A percentile compares a stretch with the other conserved stretches of the same genome.
phyloP scores from a whole-genome alignment of 2,797 vertebrate genomes.

The Oreonectes daqikongensis region DNA sequence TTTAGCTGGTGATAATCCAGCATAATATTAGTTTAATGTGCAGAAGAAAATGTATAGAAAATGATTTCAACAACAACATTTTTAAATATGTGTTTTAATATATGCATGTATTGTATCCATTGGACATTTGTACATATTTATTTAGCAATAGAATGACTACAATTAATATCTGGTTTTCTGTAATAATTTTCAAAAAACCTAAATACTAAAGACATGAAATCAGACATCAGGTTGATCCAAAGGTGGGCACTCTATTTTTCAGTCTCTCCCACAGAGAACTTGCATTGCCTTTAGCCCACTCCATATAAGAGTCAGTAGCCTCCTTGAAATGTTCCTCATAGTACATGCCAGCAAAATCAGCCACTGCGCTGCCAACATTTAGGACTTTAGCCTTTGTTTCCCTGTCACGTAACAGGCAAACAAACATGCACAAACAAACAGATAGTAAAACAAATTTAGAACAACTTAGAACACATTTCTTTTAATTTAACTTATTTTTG shows the following conservation, averaged over 20 bases:
- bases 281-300: conserved; percentile 62
- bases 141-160: background rate
- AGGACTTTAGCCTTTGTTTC: conserved; percentile 53
- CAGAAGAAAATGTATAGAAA: background rate
- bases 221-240: background rate
- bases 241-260: conserved; percentile 37
- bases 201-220: background rate
- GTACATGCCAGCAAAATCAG: conserved; percentile 57
- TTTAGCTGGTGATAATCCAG: background rate
- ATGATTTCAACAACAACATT: background rate
- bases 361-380: conserved; percentile 1
- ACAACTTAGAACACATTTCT: background rate
- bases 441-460: background rate
- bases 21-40: background rate
- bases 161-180: background rate
- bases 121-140: background rate
- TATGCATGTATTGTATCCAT: background rate
- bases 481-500: background rate
- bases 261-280: conserved; percentile 61
- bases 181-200: background rate
- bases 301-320: conserved; percentile 52
- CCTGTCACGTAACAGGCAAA: conserved; percentile 52
- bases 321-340: conserved; percentile 74
- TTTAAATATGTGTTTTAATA: background rate
- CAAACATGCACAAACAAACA: conserved; percentile 20